Evolutionary conservation across 2,797 vertebrate species (phyloP).

Genomic region (Hapalemur alaotrensis): DNA sequence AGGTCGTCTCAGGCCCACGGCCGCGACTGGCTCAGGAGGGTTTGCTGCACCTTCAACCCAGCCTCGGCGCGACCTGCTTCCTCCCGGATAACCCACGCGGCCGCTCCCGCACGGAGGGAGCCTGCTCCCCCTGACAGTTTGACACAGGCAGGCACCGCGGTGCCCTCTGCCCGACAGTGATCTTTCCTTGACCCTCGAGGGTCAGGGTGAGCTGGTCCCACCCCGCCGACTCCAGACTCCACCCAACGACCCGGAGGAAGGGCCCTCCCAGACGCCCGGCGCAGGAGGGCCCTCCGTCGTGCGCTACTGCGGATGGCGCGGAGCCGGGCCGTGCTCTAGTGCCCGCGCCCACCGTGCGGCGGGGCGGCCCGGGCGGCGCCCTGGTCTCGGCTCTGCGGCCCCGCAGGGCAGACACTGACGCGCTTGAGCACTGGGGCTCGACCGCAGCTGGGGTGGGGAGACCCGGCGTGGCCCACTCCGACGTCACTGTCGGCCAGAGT

Average conservation of each 20-base stretch:
- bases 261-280: neutral
- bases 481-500: fast-evolving
- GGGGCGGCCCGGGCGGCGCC: neutral
- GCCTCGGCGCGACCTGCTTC: neutral
- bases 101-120: neutral
- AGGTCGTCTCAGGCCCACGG: neutral
- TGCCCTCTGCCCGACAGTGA: too few species aligned
- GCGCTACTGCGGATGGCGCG: neutral
- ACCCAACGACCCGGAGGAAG: neutral
- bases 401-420: neutral
- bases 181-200: neutral
- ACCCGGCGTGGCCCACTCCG: neutral
- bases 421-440: neutral
- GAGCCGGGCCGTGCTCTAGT: fast-evolving
- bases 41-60: neutral
- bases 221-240: neutral
- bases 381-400: neutral
- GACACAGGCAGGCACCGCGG: too few species aligned
- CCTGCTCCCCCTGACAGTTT: neutral
- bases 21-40: neutral
- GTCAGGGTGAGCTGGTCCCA: neutral
- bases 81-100: neutral
- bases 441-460: too few species aligned
- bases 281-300: too few species aligned
- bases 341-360: fast-evolving